Conservation (phyloP, 64 coral and sea anemone genomes). For the Orbicella faveolata region DNA sequence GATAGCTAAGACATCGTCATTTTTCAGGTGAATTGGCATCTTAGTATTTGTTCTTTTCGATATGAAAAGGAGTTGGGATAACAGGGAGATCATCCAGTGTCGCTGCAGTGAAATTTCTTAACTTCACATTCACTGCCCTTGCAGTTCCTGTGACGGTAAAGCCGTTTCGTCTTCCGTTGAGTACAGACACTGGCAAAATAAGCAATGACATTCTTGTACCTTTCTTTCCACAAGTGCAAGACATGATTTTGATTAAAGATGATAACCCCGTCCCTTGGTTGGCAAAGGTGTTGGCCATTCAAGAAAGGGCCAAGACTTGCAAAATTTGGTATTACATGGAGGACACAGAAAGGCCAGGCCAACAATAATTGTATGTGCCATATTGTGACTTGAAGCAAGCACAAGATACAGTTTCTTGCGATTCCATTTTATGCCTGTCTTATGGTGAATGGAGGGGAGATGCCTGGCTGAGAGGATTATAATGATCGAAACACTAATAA, state of each 20-base stretch:
- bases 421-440: background rate
- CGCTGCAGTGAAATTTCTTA: constrained; percentile 19
- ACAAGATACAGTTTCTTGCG: background rate
- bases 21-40: too few species aligned
- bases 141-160: background rate
- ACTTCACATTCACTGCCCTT: constrained; percentile 27
- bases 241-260: constrained; percentile 40
- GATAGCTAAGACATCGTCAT: too few species aligned
- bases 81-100: constrained; percentile 25
- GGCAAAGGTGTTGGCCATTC: constrained; percentile 16
- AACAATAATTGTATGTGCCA: background rate
- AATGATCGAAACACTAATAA: background rate
- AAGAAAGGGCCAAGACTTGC: constrained; percentile 6
- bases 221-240: constrained; percentile 10
- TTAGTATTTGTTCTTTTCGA: background rate
- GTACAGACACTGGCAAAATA: background rate
- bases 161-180: constrained; percentile 15
- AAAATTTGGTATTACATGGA: constrained; percentile 23
- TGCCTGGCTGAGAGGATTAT: background rate
- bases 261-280: constrained; percentile 37
- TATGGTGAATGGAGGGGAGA: constrained; percentile 22
- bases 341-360: background rate
- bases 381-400: background rate
- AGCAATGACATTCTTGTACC: background rate
- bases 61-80: constrained; percentile 28